phyloP scores from a whole-genome alignment of 2,113 vertebrate genomes.

The Fregetta grallaria region DNA sequence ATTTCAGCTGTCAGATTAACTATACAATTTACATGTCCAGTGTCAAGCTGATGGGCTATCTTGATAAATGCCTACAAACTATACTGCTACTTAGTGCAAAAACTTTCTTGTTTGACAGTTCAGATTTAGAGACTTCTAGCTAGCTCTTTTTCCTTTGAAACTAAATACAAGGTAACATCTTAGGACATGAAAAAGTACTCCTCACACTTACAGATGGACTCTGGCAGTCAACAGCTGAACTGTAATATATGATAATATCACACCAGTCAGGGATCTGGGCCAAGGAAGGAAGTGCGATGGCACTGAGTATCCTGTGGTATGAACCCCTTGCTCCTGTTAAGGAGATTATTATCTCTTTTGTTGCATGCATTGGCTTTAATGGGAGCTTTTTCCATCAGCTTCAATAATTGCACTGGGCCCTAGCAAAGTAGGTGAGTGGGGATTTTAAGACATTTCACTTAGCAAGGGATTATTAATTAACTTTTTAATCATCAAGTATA shows the following conservation, averaged over 20 bases:
- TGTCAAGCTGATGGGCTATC: constrained; percentile 57
- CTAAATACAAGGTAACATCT: neutral
- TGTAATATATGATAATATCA: neutral
- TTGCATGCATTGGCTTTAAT: neutral
- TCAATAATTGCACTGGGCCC: neutral
- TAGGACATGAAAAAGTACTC: neutral
- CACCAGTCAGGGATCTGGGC: neutral
- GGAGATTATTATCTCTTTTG: neutral
- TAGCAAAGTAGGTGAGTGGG: neutral
- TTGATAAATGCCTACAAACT: constrained; percentile 56
- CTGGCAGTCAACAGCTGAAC: neutral
- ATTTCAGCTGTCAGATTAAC: constrained; percentile 66
- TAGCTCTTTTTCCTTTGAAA: constrained; percentile 20
- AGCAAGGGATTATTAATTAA: neutral
- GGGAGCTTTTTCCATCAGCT: neutral
- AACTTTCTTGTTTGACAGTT: constrained; percentile 58
- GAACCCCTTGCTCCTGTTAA: neutral
- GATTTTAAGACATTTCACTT: neutral
- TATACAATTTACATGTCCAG: constrained; percentile 68
- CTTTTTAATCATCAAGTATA: neutral
- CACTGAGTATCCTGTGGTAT: too few relatives aligned
- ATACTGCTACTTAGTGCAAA: constrained; percentile 28
- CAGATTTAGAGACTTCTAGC: constrained; percentile 7
- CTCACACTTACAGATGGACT: neutral
- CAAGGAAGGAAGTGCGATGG: neutral